Percentiles rank a stretch among this genome's conserved stretches.
phyloP scores from a whole-genome alignment of 2,888 invertebrate species.

The Drosophila siamana region DNA sequence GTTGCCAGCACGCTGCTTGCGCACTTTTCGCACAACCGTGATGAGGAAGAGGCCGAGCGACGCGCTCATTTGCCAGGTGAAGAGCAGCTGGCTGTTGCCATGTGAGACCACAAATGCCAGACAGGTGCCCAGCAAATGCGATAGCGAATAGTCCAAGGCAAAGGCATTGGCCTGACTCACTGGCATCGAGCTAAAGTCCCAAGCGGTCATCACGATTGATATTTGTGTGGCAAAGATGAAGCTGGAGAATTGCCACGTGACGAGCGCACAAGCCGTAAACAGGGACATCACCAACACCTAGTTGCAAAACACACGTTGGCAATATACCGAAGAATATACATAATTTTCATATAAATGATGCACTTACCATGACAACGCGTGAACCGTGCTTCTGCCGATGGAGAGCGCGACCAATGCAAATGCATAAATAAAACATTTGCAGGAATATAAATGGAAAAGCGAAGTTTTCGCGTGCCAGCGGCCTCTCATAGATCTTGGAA shows the following conservation, averaged over 20 bases:
- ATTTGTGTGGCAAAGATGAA: conserved; percentile 92
- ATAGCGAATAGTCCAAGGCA: conserved; percentile 82
- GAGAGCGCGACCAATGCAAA: conserved; percentile 86
- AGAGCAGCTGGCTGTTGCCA: conserved; percentile 82
- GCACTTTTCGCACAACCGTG: conserved; percentile 69
- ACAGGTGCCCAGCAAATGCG: conserved; percentile 81
- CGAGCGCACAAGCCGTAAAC: conserved; percentile 82
- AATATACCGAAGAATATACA: background rate
- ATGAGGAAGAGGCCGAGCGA: conserved; percentile 81
- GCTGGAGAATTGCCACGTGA: conserved; percentile 93
- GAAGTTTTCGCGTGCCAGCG: conserved; percentile 94
- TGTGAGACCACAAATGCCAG: conserved; percentile 82
- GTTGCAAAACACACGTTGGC: background rate
- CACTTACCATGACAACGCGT: conserved; percentile 59
- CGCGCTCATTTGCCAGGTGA: conserved; percentile 83
- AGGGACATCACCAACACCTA: conserved; percentile 82
- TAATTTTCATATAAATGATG: background rate
- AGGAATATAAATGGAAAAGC: conserved; percentile 92
- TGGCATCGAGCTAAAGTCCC: conserved; percentile 87
- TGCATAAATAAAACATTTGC: conserved; percentile 89
- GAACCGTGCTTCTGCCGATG: conserved; percentile 73
- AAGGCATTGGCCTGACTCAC: conserved; percentile 85
- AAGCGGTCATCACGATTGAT: conserved; percentile 90
- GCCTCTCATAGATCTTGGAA: conserved; percentile 94
- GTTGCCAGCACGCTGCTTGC: conserved; percentile 48